These are phyloP conservation scores for Sthenelais limicola DNA, from an alignment of 2,888 invertebrate genomes.

Conservation along the genomic window DNA sequence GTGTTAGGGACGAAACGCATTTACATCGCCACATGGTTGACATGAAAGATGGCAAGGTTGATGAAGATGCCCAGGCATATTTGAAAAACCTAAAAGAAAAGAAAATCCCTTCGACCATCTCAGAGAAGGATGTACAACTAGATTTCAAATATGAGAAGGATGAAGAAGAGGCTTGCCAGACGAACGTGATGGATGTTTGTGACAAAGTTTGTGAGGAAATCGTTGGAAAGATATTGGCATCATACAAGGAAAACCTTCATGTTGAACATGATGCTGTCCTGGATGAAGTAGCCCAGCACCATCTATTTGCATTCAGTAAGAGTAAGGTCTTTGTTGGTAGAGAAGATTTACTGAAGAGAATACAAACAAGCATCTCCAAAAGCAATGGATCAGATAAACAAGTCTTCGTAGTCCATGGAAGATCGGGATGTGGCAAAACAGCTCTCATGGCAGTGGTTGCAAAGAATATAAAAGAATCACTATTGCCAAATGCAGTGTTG, in stretches of 20 bases:
- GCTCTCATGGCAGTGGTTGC: conserved; percentile 47
- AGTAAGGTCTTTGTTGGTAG: conserved; percentile 43
- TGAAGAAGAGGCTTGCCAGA: not conserved
- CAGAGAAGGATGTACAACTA: conserved; percentile 37
- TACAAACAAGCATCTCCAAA: not conserved
- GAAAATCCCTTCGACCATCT: too few relatives aligned
- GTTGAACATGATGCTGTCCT: conserved; percentile 38
- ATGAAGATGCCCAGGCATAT: conserved; percentile 39
- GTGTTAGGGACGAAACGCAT: conserved; percentile 21
- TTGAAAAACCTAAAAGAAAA: conserved; percentile 32
- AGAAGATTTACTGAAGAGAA: conserved; percentile 27
- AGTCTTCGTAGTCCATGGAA: conserved; percentile 39
- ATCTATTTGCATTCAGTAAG: conserved; percentile 38
- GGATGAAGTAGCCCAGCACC: conserved; percentile 43
- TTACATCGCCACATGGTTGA: conserved; percentile 45
- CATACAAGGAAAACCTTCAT: conserved; percentile 45
- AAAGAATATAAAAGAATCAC: conserved; percentile 27
- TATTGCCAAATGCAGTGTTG: conserved; percentile 32
- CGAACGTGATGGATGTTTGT: conserved; percentile 37
- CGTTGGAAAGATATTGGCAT: conserved; percentile 34
- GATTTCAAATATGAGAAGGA: conserved; percentile 33
- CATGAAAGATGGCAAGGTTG: conserved; percentile 24
- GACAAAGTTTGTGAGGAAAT: conserved; percentile 44
- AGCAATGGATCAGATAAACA: not conserved
- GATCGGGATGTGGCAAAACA: conserved; percentile 49